Base-by-base conservation (phyloP, 2,888 invertebrate species). In the Aethes cnicana region DNA sequence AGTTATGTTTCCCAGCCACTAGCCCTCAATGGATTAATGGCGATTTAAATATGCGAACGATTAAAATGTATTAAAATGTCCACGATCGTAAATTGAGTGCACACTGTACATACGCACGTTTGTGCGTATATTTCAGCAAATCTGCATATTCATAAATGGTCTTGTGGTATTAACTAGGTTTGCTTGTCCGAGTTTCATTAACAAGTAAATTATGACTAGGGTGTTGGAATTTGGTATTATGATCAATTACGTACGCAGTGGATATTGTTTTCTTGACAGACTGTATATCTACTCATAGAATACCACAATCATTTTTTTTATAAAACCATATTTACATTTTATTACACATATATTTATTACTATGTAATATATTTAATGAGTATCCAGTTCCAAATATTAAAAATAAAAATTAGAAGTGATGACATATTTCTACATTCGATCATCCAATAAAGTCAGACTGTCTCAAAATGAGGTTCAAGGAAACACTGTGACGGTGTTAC, bases 131-230 rank as follows among this genome's bases (percentile, higher is more conserved):
- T 37, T 54, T 48, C 37, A 52, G 50, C 33, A 28, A 11, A 47
- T 41, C 39, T 46, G 53, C 47, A 53, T 50, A 54, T 50, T 36
- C 54, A 54, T 52, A 33, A 52, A 71, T 64, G 58, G 55, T 55
- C 47, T 67, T 57, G 61, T 73, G 69, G 63, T 69, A 74, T 72
- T 68, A 63, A 63, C 56, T 61, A 64, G 53, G 59, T 59, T 57
- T 61, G 67, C 66, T 64, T 62, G 70, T 69, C 61, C 68, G 58
- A 69, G 66, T 74, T 80, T 72, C 73, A 76, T 71, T 76, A 77
- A 64, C 75, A 77, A 76, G 72, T 71, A 77, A 81, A 81, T 74
- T 77, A 69, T 72, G 68, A 67, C 61, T 60, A 58, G 63, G 62
- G 55, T 50, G 60, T 53, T 57, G 62, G 59, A 66, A 66, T 63